Conservation (phyloP, 2,888 invertebrate species). For the Azorinus chamasolen region DNA sequence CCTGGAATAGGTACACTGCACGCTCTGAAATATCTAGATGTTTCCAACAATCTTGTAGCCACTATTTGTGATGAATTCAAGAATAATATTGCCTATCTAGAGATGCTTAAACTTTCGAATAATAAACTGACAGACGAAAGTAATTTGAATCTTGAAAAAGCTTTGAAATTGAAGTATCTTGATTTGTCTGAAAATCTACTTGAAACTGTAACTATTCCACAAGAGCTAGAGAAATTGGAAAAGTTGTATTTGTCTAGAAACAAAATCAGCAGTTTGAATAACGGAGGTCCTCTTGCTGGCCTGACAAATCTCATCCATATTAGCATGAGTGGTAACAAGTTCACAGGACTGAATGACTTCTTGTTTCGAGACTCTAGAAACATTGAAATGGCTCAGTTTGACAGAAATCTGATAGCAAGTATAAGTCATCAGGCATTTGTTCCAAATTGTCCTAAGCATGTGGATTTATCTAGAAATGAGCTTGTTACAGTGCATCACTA, state of each 20-base stretch:
- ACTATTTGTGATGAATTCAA: conserved; percentile 56
- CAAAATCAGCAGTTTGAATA: conserved; percentile 41
- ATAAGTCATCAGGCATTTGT: conserved; percentile 77
- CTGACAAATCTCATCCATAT: conserved; percentile 48
- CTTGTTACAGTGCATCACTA: conserved; percentile 70
- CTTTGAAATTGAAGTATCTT: conserved; percentile 56
- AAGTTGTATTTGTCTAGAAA: conserved; percentile 56
- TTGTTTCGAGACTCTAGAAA: conserved; percentile 73
- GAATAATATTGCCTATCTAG: conserved; percentile 66
- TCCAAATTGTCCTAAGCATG: conserved; percentile 70
- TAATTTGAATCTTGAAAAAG: conserved; percentile 48
- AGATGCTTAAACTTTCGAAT: conserved; percentile 67
- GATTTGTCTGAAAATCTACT: conserved; percentile 73
- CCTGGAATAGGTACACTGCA: conserved; percentile 53
- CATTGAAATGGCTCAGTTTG: conserved; percentile 76
- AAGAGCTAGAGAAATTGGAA: conserved; percentile 46
- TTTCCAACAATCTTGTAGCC: conserved; percentile 66
- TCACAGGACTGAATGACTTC: conserved; percentile 68
- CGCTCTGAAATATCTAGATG: conserved; percentile 57
- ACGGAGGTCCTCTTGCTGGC: conserved; percentile 53
- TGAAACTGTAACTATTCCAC: conserved; percentile 48
- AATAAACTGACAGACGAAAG: conserved; percentile 64
- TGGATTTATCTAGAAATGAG: conserved; percentile 81
- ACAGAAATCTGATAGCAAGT: conserved; percentile 74
- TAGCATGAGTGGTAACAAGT: conserved; percentile 68